Evolutionary conservation across 2,113 vertebrate genomes (phyloP), one percentile per base, ranked within the genome.

Genomic region (Elephas maximus): DNA sequence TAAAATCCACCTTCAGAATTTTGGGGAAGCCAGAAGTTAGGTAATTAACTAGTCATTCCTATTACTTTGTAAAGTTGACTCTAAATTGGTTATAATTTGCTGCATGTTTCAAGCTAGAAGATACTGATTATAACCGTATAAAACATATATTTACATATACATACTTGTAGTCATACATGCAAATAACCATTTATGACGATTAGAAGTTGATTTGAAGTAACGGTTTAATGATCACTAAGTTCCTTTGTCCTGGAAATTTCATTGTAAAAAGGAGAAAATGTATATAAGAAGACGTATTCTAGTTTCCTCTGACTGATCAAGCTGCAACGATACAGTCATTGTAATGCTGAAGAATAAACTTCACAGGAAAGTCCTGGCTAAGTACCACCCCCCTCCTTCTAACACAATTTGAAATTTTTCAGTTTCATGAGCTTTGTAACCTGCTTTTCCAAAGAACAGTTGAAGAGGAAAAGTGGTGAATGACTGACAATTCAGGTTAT

Each of bases 1-100:
- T 82, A 93, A 93, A 92, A 82, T 93, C 57, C 41, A 79, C 44
- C 94, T 91, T 91, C 4, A 87, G 79, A 73, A 88, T 88, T 96
- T 95, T 57, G 57, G 37, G 73, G 48, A 94, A 94, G 63, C n/a
- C 73, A 74, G 48, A 76, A 91, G 20, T 97, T 94, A 84, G 77
- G 48, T 91, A 73, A 76, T 51, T 67, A 88, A 37, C n/a, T 76
- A 24, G 45, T 71, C n/a, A 90, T 89, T 62, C n/a, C 18, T 84
- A 48, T 92, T 85, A 83, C 26, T 94, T 95, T 63, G 76, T 90
- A 65, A 94, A 44, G 30, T 63, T 90, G 83, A 45, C 92, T 88
- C 73, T 91, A 76, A 65, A 23, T 82, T 91, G 93, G 26, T 41
- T 89, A 21, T 92, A 79, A 37, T 88, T 91, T 82, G 28, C 63